Evolutionary conservation across 1,140 invertebrate genomes (phyloP).

Genomic region (Drosophila kurseongensis): DNA sequence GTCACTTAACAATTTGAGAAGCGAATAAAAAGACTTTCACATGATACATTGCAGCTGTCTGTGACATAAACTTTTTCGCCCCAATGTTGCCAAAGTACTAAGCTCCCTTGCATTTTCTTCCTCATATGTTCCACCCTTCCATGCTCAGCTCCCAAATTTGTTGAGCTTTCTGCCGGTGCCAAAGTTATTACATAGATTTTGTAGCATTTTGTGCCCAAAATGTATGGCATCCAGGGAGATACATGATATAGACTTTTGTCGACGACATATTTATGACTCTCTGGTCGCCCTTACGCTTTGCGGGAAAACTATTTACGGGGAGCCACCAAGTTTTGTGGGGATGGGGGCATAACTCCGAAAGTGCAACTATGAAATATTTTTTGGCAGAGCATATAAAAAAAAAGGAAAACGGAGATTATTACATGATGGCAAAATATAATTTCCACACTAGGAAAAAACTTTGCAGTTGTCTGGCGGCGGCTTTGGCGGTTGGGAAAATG

Average conservation of each 20-base stretch:
- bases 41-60: background rate
- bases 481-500: conserved; percentile 53
- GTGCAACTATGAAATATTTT: conserved; percentile 81
- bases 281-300: conserved; percentile 11
- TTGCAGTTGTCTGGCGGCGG: conserved; percentile 56
- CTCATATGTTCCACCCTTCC: conserved; percentile 1
- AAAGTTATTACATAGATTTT: conserved; percentile 79
- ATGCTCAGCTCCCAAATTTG: conserved; percentile 35
- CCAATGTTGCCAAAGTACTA: conserved; percentile 29
- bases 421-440: conserved; percentile 77
- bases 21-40: background rate
- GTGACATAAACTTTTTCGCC: background rate
- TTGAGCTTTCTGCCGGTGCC: conserved; percentile 34
- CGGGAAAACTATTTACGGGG: conserved; percentile 47
- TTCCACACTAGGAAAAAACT: conserved; percentile 68
- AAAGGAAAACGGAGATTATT: conserved; percentile 69
- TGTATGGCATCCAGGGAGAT: conserved; percentile 58
- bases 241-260: conserved; percentile 70
- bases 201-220: conserved; percentile 79
- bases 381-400: conserved; percentile 40
- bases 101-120: conserved; percentile 4
- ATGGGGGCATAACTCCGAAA: conserved; percentile 44
- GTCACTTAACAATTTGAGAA: background rate
- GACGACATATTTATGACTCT: conserved; percentile 78
- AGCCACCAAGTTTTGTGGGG: conserved; percentile 15